phyloP scores from a whole-genome alignment of 2,113 vertebrate genomes.

The Campylorhamphus procurvoides region DNA sequence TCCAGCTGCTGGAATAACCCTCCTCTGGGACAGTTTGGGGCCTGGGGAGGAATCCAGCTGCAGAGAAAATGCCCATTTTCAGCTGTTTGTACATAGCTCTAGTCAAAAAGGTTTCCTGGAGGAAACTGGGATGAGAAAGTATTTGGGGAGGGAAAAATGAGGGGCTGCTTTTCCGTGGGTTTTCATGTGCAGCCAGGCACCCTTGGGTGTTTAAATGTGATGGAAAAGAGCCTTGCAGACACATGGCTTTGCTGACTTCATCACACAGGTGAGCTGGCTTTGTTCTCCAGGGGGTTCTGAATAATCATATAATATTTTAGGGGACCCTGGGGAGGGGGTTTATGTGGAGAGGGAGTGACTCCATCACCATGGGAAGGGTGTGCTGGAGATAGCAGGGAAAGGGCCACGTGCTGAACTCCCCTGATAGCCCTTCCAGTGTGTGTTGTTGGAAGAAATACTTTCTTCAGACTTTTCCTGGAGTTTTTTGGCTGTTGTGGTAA shows the following conservation, averaged over 20 bases:
- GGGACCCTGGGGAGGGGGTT: background rate
- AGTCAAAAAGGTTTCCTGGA: background rate
- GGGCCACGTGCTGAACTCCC: background rate
- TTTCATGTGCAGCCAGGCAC: background rate
- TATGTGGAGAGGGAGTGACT: background rate
- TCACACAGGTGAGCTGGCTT: background rate
- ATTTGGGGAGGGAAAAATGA: background rate
- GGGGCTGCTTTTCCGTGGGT: background rate
- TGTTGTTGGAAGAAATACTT: background rate
- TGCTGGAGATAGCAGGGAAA: background rate
- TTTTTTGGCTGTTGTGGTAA: background rate
- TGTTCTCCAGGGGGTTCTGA: background rate
- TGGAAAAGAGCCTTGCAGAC: background rate
- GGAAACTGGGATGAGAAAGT: background rate
- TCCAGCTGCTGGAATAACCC: background rate
- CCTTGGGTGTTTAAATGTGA: background rate
- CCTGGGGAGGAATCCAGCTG: background rate
- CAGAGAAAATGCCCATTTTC: background rate
- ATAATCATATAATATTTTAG: background rate
- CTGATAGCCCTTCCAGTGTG: background rate
- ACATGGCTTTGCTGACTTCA: background rate
- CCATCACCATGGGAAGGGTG: background rate
- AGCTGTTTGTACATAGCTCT: background rate
- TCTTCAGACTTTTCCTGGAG: background rate
- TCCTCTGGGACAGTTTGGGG: background rate